A percentile compares a stretch with the other conserved stretches of the same genome.
phyloP scores from a whole-genome alignment of 30 jellyfish, hydroid and myxozoan genomes.

The Clytia hemisphaerica region DNA sequence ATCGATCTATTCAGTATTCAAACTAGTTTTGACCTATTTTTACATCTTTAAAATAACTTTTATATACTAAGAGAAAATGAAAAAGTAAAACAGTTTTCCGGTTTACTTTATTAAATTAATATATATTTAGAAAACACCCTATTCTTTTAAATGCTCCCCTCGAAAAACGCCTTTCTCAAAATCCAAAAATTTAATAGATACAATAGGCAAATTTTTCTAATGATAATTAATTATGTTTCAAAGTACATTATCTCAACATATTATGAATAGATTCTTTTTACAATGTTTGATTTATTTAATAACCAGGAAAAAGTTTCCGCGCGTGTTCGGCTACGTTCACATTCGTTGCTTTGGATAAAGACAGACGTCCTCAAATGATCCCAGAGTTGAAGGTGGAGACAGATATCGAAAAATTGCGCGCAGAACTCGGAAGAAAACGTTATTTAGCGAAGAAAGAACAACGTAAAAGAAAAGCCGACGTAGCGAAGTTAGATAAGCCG shows the following conservation, averaged over 20 bases:
- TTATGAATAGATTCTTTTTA: background rate
- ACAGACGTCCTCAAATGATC: constrained; percentile 28
- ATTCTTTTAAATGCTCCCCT: too few species aligned
- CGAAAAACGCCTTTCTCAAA: too few species aligned
- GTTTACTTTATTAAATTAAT: too few species aligned
- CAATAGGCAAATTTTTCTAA: too few species aligned
- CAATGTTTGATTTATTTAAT: too few species aligned
- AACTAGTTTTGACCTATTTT: background rate
- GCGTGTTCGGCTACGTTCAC: constrained; percentile 69
- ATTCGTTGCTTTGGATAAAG: constrained; percentile 57
- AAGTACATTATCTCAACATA: background rate
- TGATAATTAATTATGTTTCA: background rate
- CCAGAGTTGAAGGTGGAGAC: constrained; percentile 58
- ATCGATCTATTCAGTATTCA: background rate
- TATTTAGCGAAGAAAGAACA: constrained; percentile 37
- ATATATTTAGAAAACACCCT: too few species aligned
- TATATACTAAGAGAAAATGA: background rate
- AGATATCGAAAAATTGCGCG: constrained; percentile 44
- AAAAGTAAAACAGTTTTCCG: too few species aligned
- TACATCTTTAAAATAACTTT: too few species aligned
- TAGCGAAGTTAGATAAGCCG: too few species aligned
- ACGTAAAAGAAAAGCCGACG: constrained; percentile 7
- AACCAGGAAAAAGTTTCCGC: constrained; percentile 54
- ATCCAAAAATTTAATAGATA: too few species aligned
- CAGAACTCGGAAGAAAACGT: constrained; percentile 45